Conservation (phyloP, 2,888 invertebrate species). For the Neoitamus cyanurus region DNA sequence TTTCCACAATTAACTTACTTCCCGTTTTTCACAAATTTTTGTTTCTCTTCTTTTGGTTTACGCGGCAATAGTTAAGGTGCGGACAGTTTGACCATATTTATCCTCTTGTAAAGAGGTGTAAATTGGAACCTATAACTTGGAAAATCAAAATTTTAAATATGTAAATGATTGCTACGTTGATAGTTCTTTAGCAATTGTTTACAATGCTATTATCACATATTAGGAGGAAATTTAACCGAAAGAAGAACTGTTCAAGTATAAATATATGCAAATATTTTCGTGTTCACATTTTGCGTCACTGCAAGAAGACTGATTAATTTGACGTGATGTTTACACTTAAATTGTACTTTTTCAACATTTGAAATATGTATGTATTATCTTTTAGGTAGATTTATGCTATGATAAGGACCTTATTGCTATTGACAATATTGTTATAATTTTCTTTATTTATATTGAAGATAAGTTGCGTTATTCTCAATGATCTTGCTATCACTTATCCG, state of each 20-base stretch:
- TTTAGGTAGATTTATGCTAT: too few species aligned
- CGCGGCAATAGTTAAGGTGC: not conserved
- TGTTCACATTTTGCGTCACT: not conserved
- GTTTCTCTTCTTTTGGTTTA: not conserved
- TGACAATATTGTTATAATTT: too few species aligned
- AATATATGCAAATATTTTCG: not conserved
- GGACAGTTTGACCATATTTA: not conserved
- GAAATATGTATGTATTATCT: too few species aligned
- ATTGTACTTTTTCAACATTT: not conserved
- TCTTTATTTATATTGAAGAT: too few species aligned
- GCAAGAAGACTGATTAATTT: not conserved
- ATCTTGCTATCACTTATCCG: too few species aligned
- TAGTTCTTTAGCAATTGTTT: not conserved
- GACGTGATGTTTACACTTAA: too few species aligned
- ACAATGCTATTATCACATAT: not conserved
- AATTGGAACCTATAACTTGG: not conserved
- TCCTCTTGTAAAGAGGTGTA: not conserved
- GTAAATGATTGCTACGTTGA: not conserved
- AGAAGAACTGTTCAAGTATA: not conserved
- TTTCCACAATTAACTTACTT: not conserved
- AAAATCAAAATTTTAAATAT: not conserved
- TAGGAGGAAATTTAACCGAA: not conserved
- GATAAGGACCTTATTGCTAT: too few species aligned
- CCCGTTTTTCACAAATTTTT: not conserved
- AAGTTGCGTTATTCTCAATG: too few species aligned